Evolutionary conservation across 1,140 invertebrate genomes (phyloP).

Genomic region (Alviniconcha marisindica): DNA sequence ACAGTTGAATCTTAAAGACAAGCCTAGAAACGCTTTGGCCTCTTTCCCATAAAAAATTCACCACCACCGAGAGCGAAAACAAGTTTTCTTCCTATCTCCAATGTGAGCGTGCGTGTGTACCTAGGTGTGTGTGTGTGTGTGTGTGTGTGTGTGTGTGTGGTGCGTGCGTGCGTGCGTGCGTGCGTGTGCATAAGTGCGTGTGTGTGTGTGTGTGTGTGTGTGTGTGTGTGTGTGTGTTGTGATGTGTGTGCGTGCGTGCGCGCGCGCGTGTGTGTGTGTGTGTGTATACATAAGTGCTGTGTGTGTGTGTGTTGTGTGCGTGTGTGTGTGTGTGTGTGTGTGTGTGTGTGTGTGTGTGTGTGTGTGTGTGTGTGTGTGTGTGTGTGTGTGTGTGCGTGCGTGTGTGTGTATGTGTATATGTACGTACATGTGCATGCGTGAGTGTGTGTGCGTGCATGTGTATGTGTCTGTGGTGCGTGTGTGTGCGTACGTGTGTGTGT

Average conservation of each 20-base stretch:
- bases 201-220: no score
- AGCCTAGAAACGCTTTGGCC: no score
- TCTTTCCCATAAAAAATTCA: no score
- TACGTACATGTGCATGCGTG: not conserved
- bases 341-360: not conserved
- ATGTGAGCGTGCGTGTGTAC: no score
- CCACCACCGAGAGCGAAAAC: no score
- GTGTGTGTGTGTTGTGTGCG: no score
- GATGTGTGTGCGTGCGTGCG: not conserved
- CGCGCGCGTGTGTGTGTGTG: not conserved
- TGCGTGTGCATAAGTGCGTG: no score
- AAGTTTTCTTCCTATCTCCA: no score
- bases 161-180: no score
- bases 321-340: not conserved
- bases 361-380: not conserved
- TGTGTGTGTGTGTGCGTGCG: not conserved
- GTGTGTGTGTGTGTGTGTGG: no score
- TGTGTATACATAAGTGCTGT: not conserved
- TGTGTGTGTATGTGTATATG: not conserved
- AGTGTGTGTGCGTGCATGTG: not conserved
- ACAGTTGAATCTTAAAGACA: no score
- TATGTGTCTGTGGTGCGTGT: not conserved
- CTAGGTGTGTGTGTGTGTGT: no score
- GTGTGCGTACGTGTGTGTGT: slow-evolving; percentile 7
- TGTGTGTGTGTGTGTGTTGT: slow-evolving; percentile 2